Base-by-base conservation (phyloP, 2,797 vertebrate species). In the Cephalopachus bancanus region DNA sequence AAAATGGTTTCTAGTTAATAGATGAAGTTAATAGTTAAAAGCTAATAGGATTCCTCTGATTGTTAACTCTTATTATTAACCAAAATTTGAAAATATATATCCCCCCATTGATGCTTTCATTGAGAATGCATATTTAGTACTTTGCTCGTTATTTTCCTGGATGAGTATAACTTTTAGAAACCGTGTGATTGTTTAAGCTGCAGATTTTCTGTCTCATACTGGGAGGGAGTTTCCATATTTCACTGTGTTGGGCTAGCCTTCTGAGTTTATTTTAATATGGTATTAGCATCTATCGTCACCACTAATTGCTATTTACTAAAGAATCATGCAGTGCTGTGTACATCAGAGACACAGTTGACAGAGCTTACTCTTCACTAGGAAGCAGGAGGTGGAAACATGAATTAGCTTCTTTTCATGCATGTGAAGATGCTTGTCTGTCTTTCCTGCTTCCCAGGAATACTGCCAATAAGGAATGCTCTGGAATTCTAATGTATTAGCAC, bases 271-370 rank as follows among this genome's bases (percentile, higher is more conserved):
- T 93, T 87, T 95, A 51, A 55, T 22, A 30, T 6, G 78, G 6
- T 11, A 10, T 85, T 60, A 76, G 69, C 71, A 44, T 91, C 93
- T 69, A 30, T 91, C 55, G 0, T 91, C 91, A 95, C 81, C 72
- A 71, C 83, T 95, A 96, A 97, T 91, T 96, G 94, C 69, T 96
- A 10, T 90, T 97, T 96, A 94, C 93, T 79, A 64, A 93, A 53
- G 10, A 81, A 62, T 84, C 71, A 53, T 20, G n/a, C 2, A 71
- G 44, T n/a, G 24, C 10, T 0, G 0, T 64, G 20, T 37, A 26
- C 51, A 83, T 94, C 72, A 96, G 83, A 96, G 81, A 85, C 60
- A 49, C 78, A 75, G 90, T 92, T 86, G 72, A 81, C 19, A 62
- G 44, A 90, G 59, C 88, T 93, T 67, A 62, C 9, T 44, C 57